A percentile compares a stretch with the other conserved stretches of the same genome.
phyloP scores from a whole-genome alignment of 2,113 vertebrate species.

The Mirounga angustirostris region DNA sequence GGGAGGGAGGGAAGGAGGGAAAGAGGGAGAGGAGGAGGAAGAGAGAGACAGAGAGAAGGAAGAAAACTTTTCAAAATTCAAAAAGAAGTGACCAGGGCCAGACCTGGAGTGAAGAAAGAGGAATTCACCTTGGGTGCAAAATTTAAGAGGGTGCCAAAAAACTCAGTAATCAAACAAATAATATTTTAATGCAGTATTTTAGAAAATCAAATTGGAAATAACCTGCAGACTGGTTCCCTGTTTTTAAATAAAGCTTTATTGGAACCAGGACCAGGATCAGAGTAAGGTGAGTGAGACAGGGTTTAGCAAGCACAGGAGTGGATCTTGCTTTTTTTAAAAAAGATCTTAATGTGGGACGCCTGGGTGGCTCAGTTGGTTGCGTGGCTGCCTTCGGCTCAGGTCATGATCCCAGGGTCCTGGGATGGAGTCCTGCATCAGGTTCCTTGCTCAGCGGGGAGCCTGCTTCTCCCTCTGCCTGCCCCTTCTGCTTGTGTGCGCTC shows the following conservation, averaged over 20 bases:
- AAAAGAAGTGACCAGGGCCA: conserved; percentile 11
- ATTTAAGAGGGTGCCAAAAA: background rate
- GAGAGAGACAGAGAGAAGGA: background rate
- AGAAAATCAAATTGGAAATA: conserved; percentile 5
- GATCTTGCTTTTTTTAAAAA: background rate
- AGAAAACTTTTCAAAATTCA: conserved; percentile 37
- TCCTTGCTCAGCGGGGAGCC: too few species aligned
- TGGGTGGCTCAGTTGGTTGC: too few species aligned
- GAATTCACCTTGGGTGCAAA: background rate
- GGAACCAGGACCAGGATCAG: background rate
- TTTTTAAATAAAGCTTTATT: conserved; percentile 32
- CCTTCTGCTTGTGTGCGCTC: too few species aligned
- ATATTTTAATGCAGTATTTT: conserved; percentile 11
- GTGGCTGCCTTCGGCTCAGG: too few species aligned
- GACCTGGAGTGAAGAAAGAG: background rate
- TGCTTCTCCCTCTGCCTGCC: too few species aligned
- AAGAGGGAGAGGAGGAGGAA: background rate
- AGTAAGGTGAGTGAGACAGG: background rate
- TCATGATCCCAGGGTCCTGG: too few species aligned
- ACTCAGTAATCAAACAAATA: conserved; percentile 26
- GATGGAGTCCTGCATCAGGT: too few species aligned
- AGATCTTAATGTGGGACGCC: background rate
- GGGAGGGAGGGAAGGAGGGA: background rate
- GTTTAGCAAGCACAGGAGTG: background rate
- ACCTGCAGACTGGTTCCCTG: background rate